phyloP scores from a whole-genome alignment of 1,140 invertebrate genomes.

The Monomorium pharaonis region DNA sequence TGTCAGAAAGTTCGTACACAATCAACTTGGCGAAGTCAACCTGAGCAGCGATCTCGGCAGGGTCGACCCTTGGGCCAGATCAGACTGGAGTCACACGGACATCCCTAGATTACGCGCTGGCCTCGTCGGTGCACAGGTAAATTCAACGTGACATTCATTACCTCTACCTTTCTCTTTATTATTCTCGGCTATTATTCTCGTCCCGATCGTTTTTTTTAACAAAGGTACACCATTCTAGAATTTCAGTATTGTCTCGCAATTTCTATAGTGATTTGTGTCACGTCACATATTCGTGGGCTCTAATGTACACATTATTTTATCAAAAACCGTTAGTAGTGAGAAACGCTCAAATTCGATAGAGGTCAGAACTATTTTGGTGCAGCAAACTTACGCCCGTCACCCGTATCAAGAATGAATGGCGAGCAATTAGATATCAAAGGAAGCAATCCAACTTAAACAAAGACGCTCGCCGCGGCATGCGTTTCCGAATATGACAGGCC shows the following conservation, averaged over 20 bases:
- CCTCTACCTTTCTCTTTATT: not conserved
- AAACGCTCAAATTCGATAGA: too few species aligned
- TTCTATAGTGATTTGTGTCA: not conserved
- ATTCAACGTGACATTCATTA: slow-evolving; percentile 41
- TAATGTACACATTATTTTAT: not conserved
- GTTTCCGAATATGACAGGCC: not conserved
- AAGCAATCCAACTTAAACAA: slow-evolving; percentile 53
- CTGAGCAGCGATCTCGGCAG: slow-evolving; percentile 90
- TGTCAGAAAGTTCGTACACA: slow-evolving; percentile 92
- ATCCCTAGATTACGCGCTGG: slow-evolving; percentile 93
- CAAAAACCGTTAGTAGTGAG: not conserved
- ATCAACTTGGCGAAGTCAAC: slow-evolving; percentile 92
- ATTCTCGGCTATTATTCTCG: not conserved
- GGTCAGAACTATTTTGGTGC: not conserved
- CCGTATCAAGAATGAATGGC: not conserved
- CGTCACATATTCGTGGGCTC: not conserved
- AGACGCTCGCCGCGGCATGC: not conserved
- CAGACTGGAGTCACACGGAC: slow-evolving; percentile 95
- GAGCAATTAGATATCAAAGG: slow-evolving; percentile 5
- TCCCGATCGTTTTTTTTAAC: not conserved
- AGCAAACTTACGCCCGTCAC: not conserved
- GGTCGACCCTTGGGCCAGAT: slow-evolving; percentile 92
- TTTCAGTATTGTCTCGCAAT: not conserved
- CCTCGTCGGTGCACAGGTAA: slow-evolving; percentile 91
- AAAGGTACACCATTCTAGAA: not conserved